Base-by-base conservation (phyloP, 2,113 vertebrate species). In the Percina caprodes region DNA sequence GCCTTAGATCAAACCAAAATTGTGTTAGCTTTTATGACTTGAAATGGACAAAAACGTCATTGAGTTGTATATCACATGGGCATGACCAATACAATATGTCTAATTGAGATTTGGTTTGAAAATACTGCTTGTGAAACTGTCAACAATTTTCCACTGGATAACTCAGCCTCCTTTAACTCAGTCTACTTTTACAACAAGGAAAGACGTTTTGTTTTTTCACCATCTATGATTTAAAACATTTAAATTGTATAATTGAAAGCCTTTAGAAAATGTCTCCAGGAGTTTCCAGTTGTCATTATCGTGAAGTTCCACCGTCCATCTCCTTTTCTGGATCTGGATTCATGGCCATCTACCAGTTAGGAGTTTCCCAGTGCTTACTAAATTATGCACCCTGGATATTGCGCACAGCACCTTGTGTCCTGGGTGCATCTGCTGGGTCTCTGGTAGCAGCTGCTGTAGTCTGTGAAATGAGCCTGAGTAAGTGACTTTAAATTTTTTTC, bases 261-360 rank as follows among this genome's bases (percentile, higher is more conserved):
- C 54, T 55, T 79, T 46, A 0, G 30, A 87, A 74, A 68, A 94
- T 93, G 93, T 74, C 86, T 14, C 82, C 79, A 0, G 86, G 85
- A 26, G 51, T 83, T 18, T 85, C 73, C 6, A 79, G 52, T 11
- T 61, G 60, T 75, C 77, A 77, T 42, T 69, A 70, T 63, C 16
- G 14, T 5, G 79, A 92, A 46, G 48, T 8, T 24, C 91, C 91
- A 0, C 83, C 79, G 18, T 96, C 95, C 0, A 90, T 97, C 58
- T 97, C 96, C 49, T 97, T 97, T 19, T 95, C 96, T 1, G 96
- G 96, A 63, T 96, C 95, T 0, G 97, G 96, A 52, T 97, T 96
- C 76, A 74, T 97, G 7, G 90, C 91, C 9, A 92, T 96, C 5
- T 97, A 97, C 83, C 96, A 97, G 91, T 67, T 97, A 0, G 97